phyloP scores from a whole-genome alignment of 2,888 invertebrate species.

The Conomelus anceps region DNA sequence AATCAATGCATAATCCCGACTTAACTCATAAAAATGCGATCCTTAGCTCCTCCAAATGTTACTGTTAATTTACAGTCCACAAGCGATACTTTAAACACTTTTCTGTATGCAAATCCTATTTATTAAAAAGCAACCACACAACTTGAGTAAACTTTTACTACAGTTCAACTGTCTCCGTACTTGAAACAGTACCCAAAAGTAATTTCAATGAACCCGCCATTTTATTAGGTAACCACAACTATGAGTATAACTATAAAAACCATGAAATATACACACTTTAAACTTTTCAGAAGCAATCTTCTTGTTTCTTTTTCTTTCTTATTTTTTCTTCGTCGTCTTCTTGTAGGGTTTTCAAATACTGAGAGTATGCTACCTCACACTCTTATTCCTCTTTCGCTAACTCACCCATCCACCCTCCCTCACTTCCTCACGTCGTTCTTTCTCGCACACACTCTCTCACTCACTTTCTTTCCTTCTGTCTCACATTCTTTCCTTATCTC shows the following conservation, averaged over 20 bases:
- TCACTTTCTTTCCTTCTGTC: background rate
- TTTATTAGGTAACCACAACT: background rate
- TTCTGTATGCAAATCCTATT: background rate
- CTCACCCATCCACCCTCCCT: background rate
- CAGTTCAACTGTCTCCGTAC: background rate
- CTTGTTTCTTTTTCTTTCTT: background rate
- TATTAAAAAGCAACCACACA: background rate
- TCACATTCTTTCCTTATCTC: no score
- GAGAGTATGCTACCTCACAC: background rate
- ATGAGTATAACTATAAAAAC: background rate
- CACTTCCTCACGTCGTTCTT: no score
- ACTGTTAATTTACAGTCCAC: background rate
- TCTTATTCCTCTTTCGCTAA: background rate
- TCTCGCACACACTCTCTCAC: background rate
- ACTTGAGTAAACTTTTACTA: background rate
- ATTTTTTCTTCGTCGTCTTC: background rate
- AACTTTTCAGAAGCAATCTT: background rate
- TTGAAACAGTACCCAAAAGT: background rate
- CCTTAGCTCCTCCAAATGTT: background rate
- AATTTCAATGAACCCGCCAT: background rate
- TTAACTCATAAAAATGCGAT: background rate
- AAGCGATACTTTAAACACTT: background rate
- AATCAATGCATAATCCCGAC: background rate
- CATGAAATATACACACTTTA: background rate
- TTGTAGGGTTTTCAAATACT: no score